Evolutionary conservation across 2,888 invertebrate genomes (phyloP).

Genomic region (Apodemia duryi): DNA sequence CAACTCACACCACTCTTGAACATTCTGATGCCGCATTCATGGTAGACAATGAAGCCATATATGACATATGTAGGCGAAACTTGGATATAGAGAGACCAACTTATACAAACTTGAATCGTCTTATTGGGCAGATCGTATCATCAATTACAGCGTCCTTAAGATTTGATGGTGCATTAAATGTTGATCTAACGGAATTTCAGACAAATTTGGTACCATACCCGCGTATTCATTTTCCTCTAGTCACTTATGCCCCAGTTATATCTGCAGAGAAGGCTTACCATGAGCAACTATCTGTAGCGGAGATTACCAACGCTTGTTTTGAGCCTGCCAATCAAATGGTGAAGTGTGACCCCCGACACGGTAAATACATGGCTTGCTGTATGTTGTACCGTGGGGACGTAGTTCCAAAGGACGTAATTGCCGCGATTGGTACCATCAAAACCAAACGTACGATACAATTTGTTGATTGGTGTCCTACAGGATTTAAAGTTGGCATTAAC

Average conservation of each 20-base stretch:
- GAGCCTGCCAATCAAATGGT: slow-evolving; percentile 98
- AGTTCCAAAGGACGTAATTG: slow-evolving; percentile 96
- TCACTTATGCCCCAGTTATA: slow-evolving; percentile 94
- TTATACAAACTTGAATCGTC: slow-evolving; percentile 96
- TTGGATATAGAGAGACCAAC: slow-evolving; percentile 96
- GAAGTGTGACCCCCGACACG: slow-evolving; percentile 93
- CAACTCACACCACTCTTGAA: slow-evolving; percentile 96
- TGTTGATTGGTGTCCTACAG: slow-evolving; percentile 94
- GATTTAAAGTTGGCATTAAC: slow-evolving; percentile 89
- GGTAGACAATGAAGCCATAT: slow-evolving; percentile 94
- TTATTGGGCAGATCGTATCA: slow-evolving; percentile 96
- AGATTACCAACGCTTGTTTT: slow-evolving; percentile 97
- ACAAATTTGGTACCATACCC: slow-evolving; percentile 96
- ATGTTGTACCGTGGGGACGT: slow-evolving; percentile 97
- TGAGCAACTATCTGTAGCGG: slow-evolving; percentile 93
- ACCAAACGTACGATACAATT: slow-evolving; percentile 96
- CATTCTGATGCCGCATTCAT: slow-evolving; percentile 98
- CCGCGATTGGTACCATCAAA: slow-evolving; percentile 95
- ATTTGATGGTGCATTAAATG: slow-evolving; percentile 95
- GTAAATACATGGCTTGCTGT: slow-evolving; percentile 97
- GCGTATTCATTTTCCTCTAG: slow-evolving; percentile 95
- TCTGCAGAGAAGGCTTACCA: slow-evolving; percentile 96
- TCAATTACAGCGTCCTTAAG: slow-evolving; percentile 95
- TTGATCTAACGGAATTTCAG: slow-evolving; percentile 96
- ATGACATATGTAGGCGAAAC: slow-evolving; percentile 94